Evolutionary conservation across 2,888 invertebrate genomes (phyloP), one percentile per base, ranked within the genome.

Genomic region (Acleris literana): DNA sequence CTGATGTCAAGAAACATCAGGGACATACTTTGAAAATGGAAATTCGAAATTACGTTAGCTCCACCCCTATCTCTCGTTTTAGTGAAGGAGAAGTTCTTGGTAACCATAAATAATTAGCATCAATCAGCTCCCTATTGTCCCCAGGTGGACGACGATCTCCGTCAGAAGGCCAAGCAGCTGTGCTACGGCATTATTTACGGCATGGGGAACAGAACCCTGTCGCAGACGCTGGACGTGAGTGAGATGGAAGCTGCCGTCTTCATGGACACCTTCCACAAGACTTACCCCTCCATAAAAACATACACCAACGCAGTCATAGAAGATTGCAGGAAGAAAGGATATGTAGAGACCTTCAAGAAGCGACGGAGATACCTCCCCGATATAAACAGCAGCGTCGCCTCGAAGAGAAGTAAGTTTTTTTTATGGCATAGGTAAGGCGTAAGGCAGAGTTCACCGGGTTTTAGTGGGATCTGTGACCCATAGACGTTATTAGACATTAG

Each of bases 111-210:
- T n/a, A n/a, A n/a, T n/a, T n/a, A n/a, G n/a, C n/a, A n/a, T n/a
- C n/a, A n/a, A n/a, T n/a, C n/a, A n/a, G 3, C 39, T 13, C 4
- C 39, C 13, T 39, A 13, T 13, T 39, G 13, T 39, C 3, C 39
- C 18, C 74, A 95, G 94, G 96, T 99, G 0, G 95, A 96, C 48
- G 95, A 95, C 64, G 94, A 94, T 65, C 93, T 97, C 74, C 93
- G 99, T 54, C 97, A 98, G 78, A 96, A 96, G 78, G 96, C 98
- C 5, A 98, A 99, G 86, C 95, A 98, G 88, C 94, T 99, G 39
- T 98, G 98, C 83, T 99, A 99, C 87, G 99, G 98, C 6, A 97
- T 99, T 78, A 96, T 99, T 65, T 99, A 99, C 84, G 99, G 99
- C 7, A 99, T 99, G 96, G 98, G 99, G 2, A 93, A 94, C 67